Base-by-base conservation (phyloP, 2,113 vertebrate genomes). In the Rhinogobius similis region DNA sequence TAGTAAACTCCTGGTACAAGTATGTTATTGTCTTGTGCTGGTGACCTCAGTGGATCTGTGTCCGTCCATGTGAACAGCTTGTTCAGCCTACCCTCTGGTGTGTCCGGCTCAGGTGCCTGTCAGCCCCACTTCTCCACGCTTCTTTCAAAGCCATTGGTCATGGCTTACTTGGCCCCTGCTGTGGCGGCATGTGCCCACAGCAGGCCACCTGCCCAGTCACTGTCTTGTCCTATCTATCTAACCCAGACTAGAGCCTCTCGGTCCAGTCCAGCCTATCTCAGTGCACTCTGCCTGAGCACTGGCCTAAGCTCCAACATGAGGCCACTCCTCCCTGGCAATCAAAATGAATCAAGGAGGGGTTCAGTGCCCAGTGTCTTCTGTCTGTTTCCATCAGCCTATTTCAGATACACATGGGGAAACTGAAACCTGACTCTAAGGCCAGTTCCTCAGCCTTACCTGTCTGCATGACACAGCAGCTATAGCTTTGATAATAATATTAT, bases 131-230 rank as follows among this genome's bases (percentile, higher is more conserved):
- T 96, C 92, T 90, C 91, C 92, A 82, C 87, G 90, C 92, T 91
- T 92, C 93, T 92, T 93, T 97, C 96, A 96, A 91, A 97, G 93
- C 92, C 82, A 96, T 99, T 96, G 94, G 96, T 98, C 97, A 98
- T 94, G 95, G 90, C 92, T 75, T 85, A 85, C 90, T 87, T 93
- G 76, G 92, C 91, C 91, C 95, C 95, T 90, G 94, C 95, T 96
- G 97, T 93, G 95, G 92, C 92, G 94, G 94, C 96, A 96, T 96
- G 96, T 96, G 96, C 88, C 96, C 95, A 90, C 93, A 88, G 93
- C 93, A 88, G 91, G 94, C 93, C 91, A 87, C 91, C 87, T 93
- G 87, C 92, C 92, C 93, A 89, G 90, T 89, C 92, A 89, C 87
- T 86, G 90, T 89, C 90, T 87, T 61, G 67, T 87, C 88, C 85